A percentile compares a stretch with the other conserved stretches of the same genome.
These are phyloP conservation scores for Pantherophis vulpinus DNA, from an alignment of 2,797 vertebrate genomes.

Conservation along the genomic window DNA sequence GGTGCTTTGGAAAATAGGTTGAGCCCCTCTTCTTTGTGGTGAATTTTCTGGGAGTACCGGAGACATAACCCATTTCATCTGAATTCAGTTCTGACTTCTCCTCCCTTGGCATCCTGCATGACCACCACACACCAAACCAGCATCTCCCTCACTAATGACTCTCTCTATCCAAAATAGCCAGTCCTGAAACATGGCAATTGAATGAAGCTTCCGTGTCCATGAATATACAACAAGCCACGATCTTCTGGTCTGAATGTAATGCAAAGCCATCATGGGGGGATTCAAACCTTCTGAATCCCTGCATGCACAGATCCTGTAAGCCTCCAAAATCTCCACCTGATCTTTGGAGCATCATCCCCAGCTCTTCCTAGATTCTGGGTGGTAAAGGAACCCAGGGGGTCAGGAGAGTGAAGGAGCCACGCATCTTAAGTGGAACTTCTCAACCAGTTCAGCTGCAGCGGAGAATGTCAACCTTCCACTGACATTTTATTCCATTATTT, in stretches of 20 bases:
- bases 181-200: neutral
- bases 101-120: neutral
- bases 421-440: slow-evolving; percentile 10
- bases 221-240: neutral
- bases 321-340: neutral
- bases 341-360: neutral
- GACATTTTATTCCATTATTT: slow-evolving; percentile 41
- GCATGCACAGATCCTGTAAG: neutral
- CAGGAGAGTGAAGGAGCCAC: neutral
- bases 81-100: neutral
- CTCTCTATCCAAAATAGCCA: neutral
- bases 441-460: neutral
- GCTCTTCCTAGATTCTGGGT: neutral
- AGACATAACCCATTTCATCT: neutral
- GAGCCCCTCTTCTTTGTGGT: neutral
- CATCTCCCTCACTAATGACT: neutral
- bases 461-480: neutral
- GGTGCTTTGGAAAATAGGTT: neutral
- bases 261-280: neutral
- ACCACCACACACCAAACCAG: neutral
- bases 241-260: neutral
- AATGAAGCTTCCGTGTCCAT: neutral
- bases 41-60: neutral
- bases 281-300: neutral
- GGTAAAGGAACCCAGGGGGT: neutral